Evolutionary conservation across 2,888 invertebrate species (phyloP).

Genomic region (Leucoptera coffeella): DNA sequence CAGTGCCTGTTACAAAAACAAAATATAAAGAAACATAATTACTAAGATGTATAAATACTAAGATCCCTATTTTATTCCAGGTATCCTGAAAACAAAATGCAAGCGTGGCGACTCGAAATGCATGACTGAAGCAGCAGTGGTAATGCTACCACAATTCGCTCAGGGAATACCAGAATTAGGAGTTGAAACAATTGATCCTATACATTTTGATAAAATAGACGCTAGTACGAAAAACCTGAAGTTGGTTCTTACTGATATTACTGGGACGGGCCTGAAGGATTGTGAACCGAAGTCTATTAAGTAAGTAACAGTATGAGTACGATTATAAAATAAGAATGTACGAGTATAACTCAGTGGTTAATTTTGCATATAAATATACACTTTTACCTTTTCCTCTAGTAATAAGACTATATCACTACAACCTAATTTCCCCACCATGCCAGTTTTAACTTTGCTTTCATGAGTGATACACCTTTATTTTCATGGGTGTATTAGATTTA

Average conservation of each 20-base stretch:
- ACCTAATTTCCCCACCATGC: too few species aligned
- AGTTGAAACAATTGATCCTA: conserved; percentile 10
- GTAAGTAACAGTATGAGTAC: conserved; percentile 11
- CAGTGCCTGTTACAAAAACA: too few species aligned
- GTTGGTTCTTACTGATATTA: conserved; percentile 10
- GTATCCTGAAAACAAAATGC: conserved; percentile 1
- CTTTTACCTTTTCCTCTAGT: too few species aligned
- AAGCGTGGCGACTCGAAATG: conserved; percentile 10
- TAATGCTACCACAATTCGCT: conserved; percentile 9
- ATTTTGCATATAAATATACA: too few species aligned
- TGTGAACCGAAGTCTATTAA: conserved; percentile 10
- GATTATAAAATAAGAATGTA: neutral
- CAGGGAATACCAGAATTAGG: conserved; percentile 11
- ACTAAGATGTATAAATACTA: too few species aligned
- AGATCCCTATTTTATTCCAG: too few species aligned
- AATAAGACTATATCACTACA: too few species aligned
- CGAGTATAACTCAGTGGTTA: neutral
- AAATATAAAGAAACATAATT: too few species aligned
- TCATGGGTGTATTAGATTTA: too few species aligned
- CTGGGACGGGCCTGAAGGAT: conserved; percentile 8
- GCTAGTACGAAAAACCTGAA: conserved; percentile 10
- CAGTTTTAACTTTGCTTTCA: too few species aligned
- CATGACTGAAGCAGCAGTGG: conserved; percentile 9
- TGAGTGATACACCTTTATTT: too few species aligned
- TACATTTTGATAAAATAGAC: conserved; percentile 9